Evolutionary conservation across 2,888 invertebrate genomes (phyloP), one percentile per base, ranked within the genome.

Genomic region (Mythimna impura): DNA sequence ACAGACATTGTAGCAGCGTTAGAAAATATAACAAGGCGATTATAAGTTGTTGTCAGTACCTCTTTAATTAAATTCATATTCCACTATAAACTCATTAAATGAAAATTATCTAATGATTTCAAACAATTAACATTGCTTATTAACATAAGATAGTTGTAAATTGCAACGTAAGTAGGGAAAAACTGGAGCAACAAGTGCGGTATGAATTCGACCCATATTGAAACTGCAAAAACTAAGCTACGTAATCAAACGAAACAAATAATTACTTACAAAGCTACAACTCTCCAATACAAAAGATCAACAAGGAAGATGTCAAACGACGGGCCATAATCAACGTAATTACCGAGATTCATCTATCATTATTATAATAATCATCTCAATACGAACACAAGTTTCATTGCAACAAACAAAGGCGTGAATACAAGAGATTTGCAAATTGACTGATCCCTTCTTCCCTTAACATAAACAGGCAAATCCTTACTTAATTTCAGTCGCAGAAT

Each of bases 401-500:
- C 69, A 83, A 87, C 88, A 87, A 91, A 93, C 92, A 93, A 92
- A 91, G 90, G 92, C 93, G 91, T 81, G 89, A 93, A 92, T 89
- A 91, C 91, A 90, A 89, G 88, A 88, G 89, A 89, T 90, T 91
- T 91, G 90, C 90, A 93, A 94, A 95, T 93, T 93, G 93, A 93
- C 94, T 94, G 94, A 95, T 95, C 95, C 94, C 90, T 92, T 89
- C 90, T 92, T 90, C 92, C 94, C 94, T 93, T 91, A 93, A 93
- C 94, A 93, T 93, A 95, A 96, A 96, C 96, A 95, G 91, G 89
- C 93, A 95, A 96, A 96, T 96, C 96, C 96, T 96, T 96, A 95
- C 96, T 95, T 95, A 96, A 96, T 96, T 95, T 96, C 95, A 96
- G 94, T 94, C 92, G 90, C 94, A 94, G 96, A 95, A 96, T 96